phyloP scores from a whole-genome alignment of 2,888 invertebrate genomes.

The Ernsta delagoae region DNA sequence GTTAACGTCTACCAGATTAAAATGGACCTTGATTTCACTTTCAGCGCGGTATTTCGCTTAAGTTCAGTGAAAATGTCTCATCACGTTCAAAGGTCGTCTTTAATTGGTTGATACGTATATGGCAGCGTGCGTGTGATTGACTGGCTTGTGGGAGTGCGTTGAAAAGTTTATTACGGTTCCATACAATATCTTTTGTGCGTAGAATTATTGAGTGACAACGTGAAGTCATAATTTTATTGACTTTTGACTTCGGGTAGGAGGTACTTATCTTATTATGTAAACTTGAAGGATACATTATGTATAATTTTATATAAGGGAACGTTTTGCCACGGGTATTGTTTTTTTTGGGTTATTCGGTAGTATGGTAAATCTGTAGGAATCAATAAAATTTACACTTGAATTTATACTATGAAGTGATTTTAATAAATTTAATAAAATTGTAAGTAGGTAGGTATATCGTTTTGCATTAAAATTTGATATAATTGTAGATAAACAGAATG shows the following conservation, averaged over 20 bases:
- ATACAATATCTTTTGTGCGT: constrained; percentile 24
- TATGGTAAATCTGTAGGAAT: no score
- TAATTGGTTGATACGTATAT: constrained; percentile 41
- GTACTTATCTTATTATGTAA: not conserved
- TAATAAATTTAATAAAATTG: no score
- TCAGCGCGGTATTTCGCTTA: constrained; percentile 30
- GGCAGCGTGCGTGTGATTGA: constrained; percentile 10
- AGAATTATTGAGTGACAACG: constrained; percentile 15
- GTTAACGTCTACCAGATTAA: constrained; percentile 29
- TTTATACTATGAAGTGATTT: no score
- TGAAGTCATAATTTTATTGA: not conserved
- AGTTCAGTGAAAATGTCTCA: constrained; percentile 36
- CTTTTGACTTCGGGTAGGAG: constrained; percentile 6
- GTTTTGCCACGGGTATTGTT: no score
- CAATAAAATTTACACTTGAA: no score
- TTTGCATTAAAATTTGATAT: no score
- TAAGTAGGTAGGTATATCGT: no score
- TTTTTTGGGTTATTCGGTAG: no score
- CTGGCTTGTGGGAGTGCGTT: constrained; percentile 24
- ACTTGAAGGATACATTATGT: not conserved
- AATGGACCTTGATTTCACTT: constrained; percentile 33
- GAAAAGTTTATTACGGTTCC: constrained; percentile 20
- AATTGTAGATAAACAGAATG: no score
- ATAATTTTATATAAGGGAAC: no score
- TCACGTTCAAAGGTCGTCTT: constrained; percentile 47